Evolutionary conservation across 2,113 vertebrate genomes (phyloP), one percentile per base, ranked within the genome.

Genomic region (Trichomycterus rosablanca): DNA sequence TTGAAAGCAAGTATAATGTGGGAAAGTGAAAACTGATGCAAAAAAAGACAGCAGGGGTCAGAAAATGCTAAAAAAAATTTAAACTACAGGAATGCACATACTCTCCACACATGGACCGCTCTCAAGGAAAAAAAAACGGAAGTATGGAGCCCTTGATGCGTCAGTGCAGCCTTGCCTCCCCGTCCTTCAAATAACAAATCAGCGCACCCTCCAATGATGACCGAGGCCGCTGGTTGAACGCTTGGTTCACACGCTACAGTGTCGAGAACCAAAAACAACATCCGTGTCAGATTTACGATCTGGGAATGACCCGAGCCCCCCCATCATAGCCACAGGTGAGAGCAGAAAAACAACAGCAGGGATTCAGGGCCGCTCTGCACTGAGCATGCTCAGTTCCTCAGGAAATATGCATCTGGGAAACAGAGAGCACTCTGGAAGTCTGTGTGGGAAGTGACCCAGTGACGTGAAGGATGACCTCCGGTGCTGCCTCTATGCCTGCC

Each of bases 241-340:
- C 52, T 30, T 42, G 54, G 67, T 74, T 74, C 71, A 70, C 71
- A 74, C 71, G 71, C 62, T 53, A 66, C 46, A 49, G 34, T 20
- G 53, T 15, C 3, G 32, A 16, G 62, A 54, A 73, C 44, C 62
- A 73, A 64, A 62, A 74, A 74, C 67, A 74, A 74, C 71, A 74
- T 74, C 72, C 63, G 53, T 58, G 48, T 37, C 23, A 63, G 63
- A 66, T 74, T 74, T 74, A 74, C 51, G 67, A 63, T 63, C 67
- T 74, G 67, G 72, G 67, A 74, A 74, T 48, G 35, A 39, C 39
- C 54, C 43, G 44, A 66, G 59, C 30, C 54, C 57, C n/a, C 62
- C 66, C 10, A 12, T 59, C 52, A 40, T 26, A 59, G 37, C 59
- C 26, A 59, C 67, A 74, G 72, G 72, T 74, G 72, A 74, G 45